Conservation (phyloP, 2,113 vertebrate genomes). For the Urocitellus parryii region DNA sequence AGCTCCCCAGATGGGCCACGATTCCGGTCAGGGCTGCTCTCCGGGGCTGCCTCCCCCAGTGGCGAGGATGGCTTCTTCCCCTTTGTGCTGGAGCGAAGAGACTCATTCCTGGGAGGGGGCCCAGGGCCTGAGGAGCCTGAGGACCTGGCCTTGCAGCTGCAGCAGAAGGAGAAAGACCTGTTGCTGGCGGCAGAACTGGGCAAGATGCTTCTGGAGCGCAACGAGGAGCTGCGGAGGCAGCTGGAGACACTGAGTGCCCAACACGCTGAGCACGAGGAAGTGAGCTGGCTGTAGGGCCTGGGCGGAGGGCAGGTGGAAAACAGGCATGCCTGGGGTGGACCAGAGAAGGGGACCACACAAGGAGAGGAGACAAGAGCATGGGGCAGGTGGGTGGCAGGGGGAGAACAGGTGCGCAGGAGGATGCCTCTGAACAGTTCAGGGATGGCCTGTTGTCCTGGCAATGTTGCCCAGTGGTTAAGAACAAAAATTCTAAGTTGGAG, state of each 20-base stretch:
- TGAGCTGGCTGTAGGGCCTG: slow-evolving; percentile 56
- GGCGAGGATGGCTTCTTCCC: slow-evolving; percentile 84
- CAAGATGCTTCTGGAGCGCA: slow-evolving; percentile 86
- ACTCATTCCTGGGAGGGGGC: slow-evolving; percentile 78
- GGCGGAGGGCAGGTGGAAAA: not conserved
- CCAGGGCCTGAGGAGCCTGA: slow-evolving; percentile 62
- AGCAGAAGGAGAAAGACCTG: slow-evolving; percentile 85
- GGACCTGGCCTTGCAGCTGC: slow-evolving; percentile 82
- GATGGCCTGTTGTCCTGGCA: not conserved
- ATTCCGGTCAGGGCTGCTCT: slow-evolving; percentile 66
- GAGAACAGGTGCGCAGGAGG: not conserved
- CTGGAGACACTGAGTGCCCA: slow-evolving; percentile 78
- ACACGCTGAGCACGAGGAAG: slow-evolving; percentile 80
- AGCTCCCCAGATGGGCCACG: slow-evolving; percentile 63
- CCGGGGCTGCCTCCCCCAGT: slow-evolving; percentile 75
- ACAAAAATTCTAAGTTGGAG: not conserved
- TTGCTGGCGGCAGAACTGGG: slow-evolving; percentile 84
- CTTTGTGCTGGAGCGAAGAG: slow-evolving; percentile 79
- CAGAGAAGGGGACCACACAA: not conserved
- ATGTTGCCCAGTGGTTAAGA: not conserved
- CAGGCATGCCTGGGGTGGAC: not conserved
- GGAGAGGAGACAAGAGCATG: no score
- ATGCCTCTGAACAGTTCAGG: not conserved
- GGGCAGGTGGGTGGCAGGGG: not conserved
- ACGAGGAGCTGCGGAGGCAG: slow-evolving; percentile 81